Conservation (phyloP, 2,888 invertebrate species). For the Mythimna loreyi region DNA sequence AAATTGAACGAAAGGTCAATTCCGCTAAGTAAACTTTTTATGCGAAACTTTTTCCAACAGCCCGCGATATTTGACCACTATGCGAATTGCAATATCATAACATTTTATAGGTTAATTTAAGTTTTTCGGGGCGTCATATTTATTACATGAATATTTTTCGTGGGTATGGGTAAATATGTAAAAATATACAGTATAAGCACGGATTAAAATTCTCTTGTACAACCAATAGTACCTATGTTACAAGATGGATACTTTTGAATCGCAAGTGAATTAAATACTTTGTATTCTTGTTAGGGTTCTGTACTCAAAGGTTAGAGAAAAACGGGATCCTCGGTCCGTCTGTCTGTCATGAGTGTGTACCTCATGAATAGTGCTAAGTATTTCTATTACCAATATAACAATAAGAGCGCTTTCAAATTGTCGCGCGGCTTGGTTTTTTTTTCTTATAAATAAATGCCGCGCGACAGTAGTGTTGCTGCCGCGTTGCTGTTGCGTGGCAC, state of each 20-base stretch:
- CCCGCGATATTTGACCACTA: constrained; percentile 32
- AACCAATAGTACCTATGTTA: no score
- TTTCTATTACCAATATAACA: no score
- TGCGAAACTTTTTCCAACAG: constrained; percentile 35
- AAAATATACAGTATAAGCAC: background rate
- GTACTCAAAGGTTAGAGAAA: no score
- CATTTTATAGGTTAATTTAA: constrained; percentile 43
- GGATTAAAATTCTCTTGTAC: background rate
- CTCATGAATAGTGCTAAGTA: no score
- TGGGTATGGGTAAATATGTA: constrained; percentile 1
- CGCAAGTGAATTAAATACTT: background rate
- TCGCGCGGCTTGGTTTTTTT: no score
- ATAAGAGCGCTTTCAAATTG: no score
- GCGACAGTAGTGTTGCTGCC: no score
- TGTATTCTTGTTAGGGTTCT: background rate
- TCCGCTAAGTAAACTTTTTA: constrained; percentile 25
- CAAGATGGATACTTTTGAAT: background rate
- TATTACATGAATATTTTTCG: constrained; percentile 31
- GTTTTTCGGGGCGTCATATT: constrained; percentile 18
- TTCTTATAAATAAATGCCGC: no score
- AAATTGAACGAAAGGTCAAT: constrained; percentile 59
- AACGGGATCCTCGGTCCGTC: no score
- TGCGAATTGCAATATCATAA: constrained; percentile 45
- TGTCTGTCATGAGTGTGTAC: no score
- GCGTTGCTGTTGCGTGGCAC: no score